Evolutionary conservation across 2,888 invertebrate genomes (phyloP).

Genomic region (Microctonus hyperodae): DNA sequence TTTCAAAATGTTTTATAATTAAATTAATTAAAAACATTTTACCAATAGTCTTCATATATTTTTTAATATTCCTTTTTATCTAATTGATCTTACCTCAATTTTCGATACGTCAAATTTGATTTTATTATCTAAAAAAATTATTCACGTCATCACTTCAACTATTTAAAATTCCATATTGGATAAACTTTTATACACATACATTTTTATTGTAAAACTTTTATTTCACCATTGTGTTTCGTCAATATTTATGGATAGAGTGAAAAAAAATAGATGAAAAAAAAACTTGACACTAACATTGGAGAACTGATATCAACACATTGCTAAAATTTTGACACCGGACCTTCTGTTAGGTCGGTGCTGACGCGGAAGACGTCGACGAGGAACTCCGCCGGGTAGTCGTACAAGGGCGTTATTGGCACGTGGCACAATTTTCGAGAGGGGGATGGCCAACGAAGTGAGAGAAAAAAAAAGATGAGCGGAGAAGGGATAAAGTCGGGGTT

Average conservation of each 20-base stretch:
- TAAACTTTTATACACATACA: not conserved
- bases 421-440: constrained; percentile 44
- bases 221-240: not conserved
- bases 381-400: constrained; percentile 31
- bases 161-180: not conserved
- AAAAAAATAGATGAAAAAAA: constrained; percentile 19
- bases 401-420: constrained; percentile 56
- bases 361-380: constrained; percentile 31
- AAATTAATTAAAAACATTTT: too few relatives aligned
- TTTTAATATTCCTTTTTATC: not conserved
- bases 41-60: not conserved
- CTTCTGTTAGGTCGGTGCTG: constrained; percentile 17
- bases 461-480: constrained; percentile 8
- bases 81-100: not conserved
- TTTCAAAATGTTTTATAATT: too few relatives aligned
- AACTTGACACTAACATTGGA: constrained; percentile 21
- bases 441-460: constrained; percentile 11
- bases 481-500: constrained; percentile 28
- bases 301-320: constrained; percentile 24
- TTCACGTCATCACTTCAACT: not conserved
- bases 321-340: constrained; percentile 8
- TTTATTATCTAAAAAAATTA: not conserved
- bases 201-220: not conserved
- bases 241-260: not conserved
- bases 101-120: not conserved